Evolutionary conservation across 2,797 vertebrate genomes (phyloP), one percentile per base, ranked within the genome.

Genomic region (Alcedo atthis): DNA sequence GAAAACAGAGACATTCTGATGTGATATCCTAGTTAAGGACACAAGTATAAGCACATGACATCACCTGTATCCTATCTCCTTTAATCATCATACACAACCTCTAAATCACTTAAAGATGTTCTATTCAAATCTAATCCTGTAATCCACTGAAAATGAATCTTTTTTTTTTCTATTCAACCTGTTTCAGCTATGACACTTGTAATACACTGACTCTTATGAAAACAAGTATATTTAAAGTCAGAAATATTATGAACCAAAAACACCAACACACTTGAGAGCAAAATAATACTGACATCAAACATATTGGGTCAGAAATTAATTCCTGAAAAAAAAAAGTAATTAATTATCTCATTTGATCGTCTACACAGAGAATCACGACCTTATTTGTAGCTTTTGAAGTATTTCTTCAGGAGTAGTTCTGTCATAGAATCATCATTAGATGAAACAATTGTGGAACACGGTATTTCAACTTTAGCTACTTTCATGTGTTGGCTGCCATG

Each of bases 1-100:
- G 42, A 71, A 79, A 88, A 94, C 43, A 87, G 78, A 94, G 81
- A 76, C 93, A 94, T 82, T 92, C 77, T 88, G 51, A 96, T 94
- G 73, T 81, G 46, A 57, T 54, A 92, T 58, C 54, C 89, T 89
- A 82, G 73, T 53, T 91, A 49, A 94, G 30, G 73, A 81, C 24
- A 87, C n/a, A 86, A 86, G 51, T 63, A 82, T 58, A 21, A 90
- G 55, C 62, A 92, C 24, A 83, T 1, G 5, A 71, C 84, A 77
- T 83, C 51, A 81, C 35, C 8, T 91, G 21, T 54, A 80, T 55
- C 12, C 43, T 40, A 25, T 43, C 63, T 81, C 20, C 15, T 81
- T 43, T 42, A 69, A 64, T 68, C 40, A 78, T n/a, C 17, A 42
- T 49, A 69, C 33, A 42, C 15, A 61, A 58, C 24, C 22, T 49